A percentile compares a stretch with the other conserved stretches of the same genome.
Evolutionary conservation across 2,888 invertebrate genomes (phyloP).

Genomic region (Imbricaverruca yamaguchii): DNA sequence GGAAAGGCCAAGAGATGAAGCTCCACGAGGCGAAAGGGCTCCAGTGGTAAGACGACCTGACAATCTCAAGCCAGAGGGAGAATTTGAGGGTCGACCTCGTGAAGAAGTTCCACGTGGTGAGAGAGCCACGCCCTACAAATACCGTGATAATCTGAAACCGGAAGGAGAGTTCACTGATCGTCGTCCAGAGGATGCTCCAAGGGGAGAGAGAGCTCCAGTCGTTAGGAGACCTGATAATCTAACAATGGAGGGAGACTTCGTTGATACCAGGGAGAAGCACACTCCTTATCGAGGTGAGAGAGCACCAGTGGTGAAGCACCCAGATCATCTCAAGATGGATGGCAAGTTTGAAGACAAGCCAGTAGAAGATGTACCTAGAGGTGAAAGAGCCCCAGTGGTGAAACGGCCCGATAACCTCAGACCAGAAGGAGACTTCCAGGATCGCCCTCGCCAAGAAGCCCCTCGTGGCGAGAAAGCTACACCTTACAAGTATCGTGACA

Average conservation of each 20-base stretch:
- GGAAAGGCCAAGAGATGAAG: constrained; percentile 36
- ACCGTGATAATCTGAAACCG: constrained; percentile 54
- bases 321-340: constrained; percentile 45
- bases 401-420: too few species aligned
- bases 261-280: neutral
- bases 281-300: constrained; percentile 38
- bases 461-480: constrained; percentile 49
- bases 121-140: constrained; percentile 46
- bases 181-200: neutral
- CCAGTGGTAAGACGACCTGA: constrained; percentile 29
- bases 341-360: too few species aligned
- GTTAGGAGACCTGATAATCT: constrained; percentile 36
- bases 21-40: constrained; percentile 30
- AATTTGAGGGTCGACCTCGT: constrained; percentile 30
- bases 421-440: constrained; percentile 27
- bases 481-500: constrained; percentile 39
- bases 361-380: too few species aligned
- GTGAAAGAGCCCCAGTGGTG: too few species aligned
- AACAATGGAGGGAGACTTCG: too few species aligned
- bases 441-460: constrained; percentile 41
- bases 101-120: constrained; percentile 34
- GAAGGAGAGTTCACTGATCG: constrained; percentile 46
- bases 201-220: constrained; percentile 16
- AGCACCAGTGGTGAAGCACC: constrained; percentile 35
- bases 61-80: constrained; percentile 31